These are phyloP conservation scores for Apostichopus japonicus DNA, from an alignment of 35 echinoderm and acorn worm species.

Conservation along the genomic window DNA sequence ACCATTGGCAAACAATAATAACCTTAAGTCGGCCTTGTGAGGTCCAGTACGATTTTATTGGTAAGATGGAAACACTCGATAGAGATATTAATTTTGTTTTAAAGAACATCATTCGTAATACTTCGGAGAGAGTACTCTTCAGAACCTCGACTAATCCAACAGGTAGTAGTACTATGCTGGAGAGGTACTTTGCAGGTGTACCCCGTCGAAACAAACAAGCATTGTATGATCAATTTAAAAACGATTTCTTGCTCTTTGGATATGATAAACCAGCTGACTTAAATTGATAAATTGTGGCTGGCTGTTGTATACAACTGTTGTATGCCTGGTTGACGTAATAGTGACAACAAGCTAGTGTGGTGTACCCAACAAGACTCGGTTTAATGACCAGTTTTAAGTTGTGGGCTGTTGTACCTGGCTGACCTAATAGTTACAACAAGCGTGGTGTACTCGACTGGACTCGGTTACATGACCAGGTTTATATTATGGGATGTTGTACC, in stretches of 20 bases:
- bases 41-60: constrained; percentile 71
- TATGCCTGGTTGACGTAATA: too few species aligned
- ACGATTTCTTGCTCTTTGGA: constrained; percentile 58
- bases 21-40: constrained; percentile 56
- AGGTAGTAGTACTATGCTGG: neutral
- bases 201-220: neutral
- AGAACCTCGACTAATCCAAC: constrained; percentile 50
- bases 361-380: too few species aligned
- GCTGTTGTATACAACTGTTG: too few species aligned
- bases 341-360: too few species aligned
- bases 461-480: too few species aligned
- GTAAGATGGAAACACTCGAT: constrained; percentile 66
- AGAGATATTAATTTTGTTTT: constrained; percentile 61
- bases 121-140: constrained; percentile 1
- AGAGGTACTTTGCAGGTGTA: constrained; percentile 35
- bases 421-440: too few species aligned
- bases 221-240: constrained; percentile 37
- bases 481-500: too few species aligned
- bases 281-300: neutral
- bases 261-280: constrained; percentile 4
- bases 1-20: constrained; percentile 66
- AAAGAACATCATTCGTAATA: constrained; percentile 10
- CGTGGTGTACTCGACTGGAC: too few species aligned
- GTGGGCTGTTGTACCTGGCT: too few species aligned
- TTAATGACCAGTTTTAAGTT: too few species aligned